phyloP scores from a whole-genome alignment of 92 coral and sea anemone species.

The Bergia sp. region DNA sequence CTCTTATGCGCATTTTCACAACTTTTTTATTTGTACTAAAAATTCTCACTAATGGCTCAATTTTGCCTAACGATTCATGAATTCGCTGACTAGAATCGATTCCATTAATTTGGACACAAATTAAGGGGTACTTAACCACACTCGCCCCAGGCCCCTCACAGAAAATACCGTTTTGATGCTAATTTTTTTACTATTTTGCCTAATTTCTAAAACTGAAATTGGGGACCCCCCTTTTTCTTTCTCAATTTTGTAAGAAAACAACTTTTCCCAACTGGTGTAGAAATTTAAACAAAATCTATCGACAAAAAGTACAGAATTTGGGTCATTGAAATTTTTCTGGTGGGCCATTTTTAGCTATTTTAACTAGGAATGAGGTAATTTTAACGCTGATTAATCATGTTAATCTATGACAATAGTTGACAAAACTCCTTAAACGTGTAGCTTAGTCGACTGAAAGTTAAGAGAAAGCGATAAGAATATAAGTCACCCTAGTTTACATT shows the following conservation, averaged over 20 bases:
- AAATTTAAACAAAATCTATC: slow-evolving; percentile 46
- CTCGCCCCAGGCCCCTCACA: slow-evolving; percentile 51
- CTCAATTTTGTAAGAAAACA: slow-evolving; percentile 33
- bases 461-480: slow-evolving; percentile 49
- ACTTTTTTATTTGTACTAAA: slow-evolving; percentile 22
- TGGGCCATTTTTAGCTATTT: slow-evolving; percentile 53
- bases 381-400: slow-evolving; percentile 40
- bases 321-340: neutral
- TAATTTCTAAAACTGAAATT: slow-evolving; percentile 49
- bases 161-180: slow-evolving; percentile 52
- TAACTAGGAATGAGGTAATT: slow-evolving; percentile 48
- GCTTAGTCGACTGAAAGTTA: slow-evolving; percentile 48
- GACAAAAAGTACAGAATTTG: slow-evolving; percentile 46
- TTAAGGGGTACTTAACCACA: slow-evolving; percentile 35
- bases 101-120: slow-evolving; percentile 45
- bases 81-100: slow-evolving; percentile 49
- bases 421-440: slow-evolving; percentile 42
- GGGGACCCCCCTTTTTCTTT: slow-evolving; percentile 44
- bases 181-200: slow-evolving; percentile 28
- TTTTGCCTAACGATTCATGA: slow-evolving; percentile 43
- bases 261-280: slow-evolving; percentile 40
- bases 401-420: slow-evolving; percentile 44
- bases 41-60: slow-evolving; percentile 47
- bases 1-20: slow-evolving; percentile 49
- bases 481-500: slow-evolving; percentile 52